Conservation (phyloP, 2,113 vertebrate species). For the Carassius carassius region DNA sequence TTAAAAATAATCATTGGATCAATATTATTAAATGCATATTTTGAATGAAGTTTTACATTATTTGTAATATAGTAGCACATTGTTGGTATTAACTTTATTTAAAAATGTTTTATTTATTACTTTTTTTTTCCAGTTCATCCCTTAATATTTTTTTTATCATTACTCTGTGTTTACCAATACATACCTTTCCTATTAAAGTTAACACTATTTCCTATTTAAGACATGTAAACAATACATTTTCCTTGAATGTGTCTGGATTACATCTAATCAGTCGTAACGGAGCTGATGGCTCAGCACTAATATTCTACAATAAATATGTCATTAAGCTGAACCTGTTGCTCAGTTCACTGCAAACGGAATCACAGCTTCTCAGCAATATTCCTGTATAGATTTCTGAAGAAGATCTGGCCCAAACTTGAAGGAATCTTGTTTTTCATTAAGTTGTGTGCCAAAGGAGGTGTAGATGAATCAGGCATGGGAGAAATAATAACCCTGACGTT, state of each 20-base stretch:
- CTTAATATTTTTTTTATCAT: neutral
- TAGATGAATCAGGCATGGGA: slow-evolving; percentile 10
- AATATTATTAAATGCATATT: neutral
- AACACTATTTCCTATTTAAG: neutral
- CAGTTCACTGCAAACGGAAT: slow-evolving; percentile 10
- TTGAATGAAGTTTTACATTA: neutral
- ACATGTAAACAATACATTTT: neutral
- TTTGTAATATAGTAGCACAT: neutral
- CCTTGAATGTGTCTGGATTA: neutral
- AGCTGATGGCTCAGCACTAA: neutral
- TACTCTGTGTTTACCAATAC: neutral
- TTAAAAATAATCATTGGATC: neutral
- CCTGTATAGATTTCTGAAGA: slow-evolving; percentile 56
- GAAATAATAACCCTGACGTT: slow-evolving; percentile 43
- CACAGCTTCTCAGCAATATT: slow-evolving; percentile 36
- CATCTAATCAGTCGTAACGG: neutral
- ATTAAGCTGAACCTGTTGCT: slow-evolving; percentile 17
- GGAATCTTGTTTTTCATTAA: slow-evolving; percentile 51
- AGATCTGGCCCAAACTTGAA: slow-evolving; percentile 43
- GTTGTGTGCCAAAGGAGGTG: slow-evolving; percentile 38
- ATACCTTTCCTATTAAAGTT: neutral
- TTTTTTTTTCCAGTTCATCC: neutral
- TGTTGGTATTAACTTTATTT: neutral
- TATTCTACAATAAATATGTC: slow-evolving; percentile 16
- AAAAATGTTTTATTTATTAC: neutral